phyloP scores from a whole-genome alignment of 2,113 vertebrate species.

The Heloderma charlesbogerti region DNA sequence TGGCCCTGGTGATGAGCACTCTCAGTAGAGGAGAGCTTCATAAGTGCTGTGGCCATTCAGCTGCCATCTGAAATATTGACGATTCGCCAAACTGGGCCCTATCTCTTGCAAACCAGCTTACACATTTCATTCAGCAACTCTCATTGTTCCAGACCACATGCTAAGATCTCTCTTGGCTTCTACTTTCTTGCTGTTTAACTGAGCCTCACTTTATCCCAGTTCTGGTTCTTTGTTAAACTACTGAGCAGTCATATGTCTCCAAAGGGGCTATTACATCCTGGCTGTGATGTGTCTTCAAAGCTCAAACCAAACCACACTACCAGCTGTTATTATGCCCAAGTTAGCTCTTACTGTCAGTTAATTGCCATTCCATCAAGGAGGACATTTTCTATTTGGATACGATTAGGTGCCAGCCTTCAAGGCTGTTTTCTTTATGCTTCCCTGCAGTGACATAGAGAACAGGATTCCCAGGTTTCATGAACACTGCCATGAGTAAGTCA shows the following conservation, averaged over 20 bases:
- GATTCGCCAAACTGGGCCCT: not conserved
- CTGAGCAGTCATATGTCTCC: not conserved
- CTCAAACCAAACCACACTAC: not conserved
- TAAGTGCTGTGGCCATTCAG: not conserved
- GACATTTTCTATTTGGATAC: not conserved
- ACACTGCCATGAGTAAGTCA: not conserved
- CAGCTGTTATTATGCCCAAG: conserved; percentile 1
- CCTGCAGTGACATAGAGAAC: conserved; percentile 2
- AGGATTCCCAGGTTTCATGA: not conserved
- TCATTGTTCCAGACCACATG: not conserved
- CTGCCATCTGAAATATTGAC: not conserved
- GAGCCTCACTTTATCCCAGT: not conserved
- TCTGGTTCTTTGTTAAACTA: not conserved
- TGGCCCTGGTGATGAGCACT: not conserved
- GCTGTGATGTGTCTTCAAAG: not conserved
- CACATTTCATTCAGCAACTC: not conserved
- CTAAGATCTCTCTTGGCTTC: not conserved
- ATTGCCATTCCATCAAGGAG: not conserved
- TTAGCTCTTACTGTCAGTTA: not conserved
- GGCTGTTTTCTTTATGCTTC: not conserved
- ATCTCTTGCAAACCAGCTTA: not conserved
- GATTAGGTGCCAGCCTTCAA: not conserved
- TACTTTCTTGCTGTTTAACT: not conserved
- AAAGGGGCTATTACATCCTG: conserved; percentile 16
- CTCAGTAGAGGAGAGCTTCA: not conserved